A percentile compares a stretch with the other conserved stretches of the same genome.
phyloP scores from a whole-genome alignment of 2,113 vertebrate genomes.

The Henicopernis longicauda region DNA sequence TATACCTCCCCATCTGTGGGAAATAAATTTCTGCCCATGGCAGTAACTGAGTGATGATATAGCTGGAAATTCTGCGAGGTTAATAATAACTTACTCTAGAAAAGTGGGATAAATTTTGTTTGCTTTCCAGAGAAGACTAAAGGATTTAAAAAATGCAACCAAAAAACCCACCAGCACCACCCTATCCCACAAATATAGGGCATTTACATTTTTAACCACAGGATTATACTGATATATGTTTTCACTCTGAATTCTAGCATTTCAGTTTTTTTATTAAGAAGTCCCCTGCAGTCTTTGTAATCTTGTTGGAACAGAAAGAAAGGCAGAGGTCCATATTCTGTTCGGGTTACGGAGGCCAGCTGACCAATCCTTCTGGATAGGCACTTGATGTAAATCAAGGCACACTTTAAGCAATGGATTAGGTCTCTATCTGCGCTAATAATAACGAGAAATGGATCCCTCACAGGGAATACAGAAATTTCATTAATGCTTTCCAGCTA shows the following conservation, averaged over 20 bases:
- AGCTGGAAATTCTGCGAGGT: not conserved
- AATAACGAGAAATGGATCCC: not conserved
- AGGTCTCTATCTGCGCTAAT: not conserved
- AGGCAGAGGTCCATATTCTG: not conserved
- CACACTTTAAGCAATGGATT: not conserved
- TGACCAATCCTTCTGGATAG: not conserved
- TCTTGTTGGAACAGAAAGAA: not conserved
- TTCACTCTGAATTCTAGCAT: not conserved
- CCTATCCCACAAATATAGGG: not conserved
- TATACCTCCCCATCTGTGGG: not conserved
- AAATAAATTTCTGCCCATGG: not conserved
- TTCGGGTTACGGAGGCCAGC: not conserved
- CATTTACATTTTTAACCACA: not conserved
- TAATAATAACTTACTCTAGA: not conserved
- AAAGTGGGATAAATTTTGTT: not conserved
- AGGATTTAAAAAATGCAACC: not conserved
- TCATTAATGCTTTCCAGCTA: not conserved
- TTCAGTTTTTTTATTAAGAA: not conserved
- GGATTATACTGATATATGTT: not conserved
- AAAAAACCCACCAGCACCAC: not conserved
- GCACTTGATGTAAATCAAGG: not conserved
- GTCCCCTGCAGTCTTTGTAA: not conserved
- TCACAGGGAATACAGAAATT: not conserved
- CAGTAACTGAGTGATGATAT: not conserved
- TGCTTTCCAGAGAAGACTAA: not conserved